Evolutionary conservation across 2,797 vertebrate species (phyloP), one percentile per base, ranked within the genome.

Genomic region (Esox lucius): DNA sequence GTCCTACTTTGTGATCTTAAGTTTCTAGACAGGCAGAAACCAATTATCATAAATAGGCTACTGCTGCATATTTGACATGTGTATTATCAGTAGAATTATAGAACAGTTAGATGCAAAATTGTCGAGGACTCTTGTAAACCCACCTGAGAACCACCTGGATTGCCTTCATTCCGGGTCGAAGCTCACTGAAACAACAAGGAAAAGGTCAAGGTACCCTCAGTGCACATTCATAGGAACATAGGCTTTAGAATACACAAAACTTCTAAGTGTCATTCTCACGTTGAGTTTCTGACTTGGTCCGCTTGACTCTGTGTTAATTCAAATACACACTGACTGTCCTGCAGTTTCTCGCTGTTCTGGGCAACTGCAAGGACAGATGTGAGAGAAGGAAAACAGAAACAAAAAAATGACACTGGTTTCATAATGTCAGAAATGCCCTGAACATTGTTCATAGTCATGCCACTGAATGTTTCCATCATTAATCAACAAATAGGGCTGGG

Each of bases 131-230:
- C 46, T 51, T 11, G 51, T 22, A 64, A 46, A 83, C 94, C 71
- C 91, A 99, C 97, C 98, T 97, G 68, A 99, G 95, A 85, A 98
- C 97, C 66, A 99, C 97, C 90, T 99, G 98, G 89, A 99, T 95
- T 0, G 98, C 97, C 87, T 96, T 95, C 79, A 97, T 94, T 75
- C 97, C 97, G 0, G 96, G 95, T 16, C 97, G 96, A 90, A 99
- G 90, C 82, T 99, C 97, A 87, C 97, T 98, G 81, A 13, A 81
- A 71, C 31, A 11, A 64, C 76, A 69, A 71, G n/a, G 61, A 35
- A 9, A 70, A 62, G 46, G 73, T 73, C 16, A 71, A 62, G 78
- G 71, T 49, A 6, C 28, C 26, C 6, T 7, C 16, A 33, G 62
- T 65, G 13, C 16, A 16, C 16, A 35, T 17, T 35, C 5, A 66